These are phyloP conservation scores for Melanotaenia duboulayi DNA, from an alignment of 2,113 vertebrate species.

Conservation along the genomic window DNA sequence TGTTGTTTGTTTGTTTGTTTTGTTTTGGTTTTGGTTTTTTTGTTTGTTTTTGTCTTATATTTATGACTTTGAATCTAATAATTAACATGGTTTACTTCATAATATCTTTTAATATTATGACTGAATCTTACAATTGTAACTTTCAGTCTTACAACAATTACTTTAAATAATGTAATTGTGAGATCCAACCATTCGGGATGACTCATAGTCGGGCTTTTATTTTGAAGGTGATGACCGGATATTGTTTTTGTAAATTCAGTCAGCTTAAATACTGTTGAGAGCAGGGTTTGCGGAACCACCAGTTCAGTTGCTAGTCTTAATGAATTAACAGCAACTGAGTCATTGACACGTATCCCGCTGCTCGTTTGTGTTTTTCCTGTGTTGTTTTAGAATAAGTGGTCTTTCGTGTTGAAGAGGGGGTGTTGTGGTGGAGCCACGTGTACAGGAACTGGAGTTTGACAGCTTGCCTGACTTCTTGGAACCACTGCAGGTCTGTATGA, in stretches of 20 bases:
- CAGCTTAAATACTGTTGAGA: background rate
- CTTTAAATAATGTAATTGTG: too few relatives aligned
- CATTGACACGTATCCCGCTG: too few relatives aligned
- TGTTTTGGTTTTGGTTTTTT: too few relatives aligned
- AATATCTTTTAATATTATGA: too few relatives aligned
- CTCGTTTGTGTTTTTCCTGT: rapidly evolving
- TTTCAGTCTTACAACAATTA: too few relatives aligned
- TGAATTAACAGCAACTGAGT: background rate
- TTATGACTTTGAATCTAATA: too few relatives aligned
- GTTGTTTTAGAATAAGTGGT: background rate
- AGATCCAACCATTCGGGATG: too few relatives aligned
- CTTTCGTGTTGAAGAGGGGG: background rate
- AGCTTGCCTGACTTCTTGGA: slow-evolving; percentile 16
- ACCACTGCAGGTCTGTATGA: slow-evolving; percentile 20
- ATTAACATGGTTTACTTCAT: too few relatives aligned
- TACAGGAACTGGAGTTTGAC: slow-evolving; percentile 68
- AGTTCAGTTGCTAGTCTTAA: background rate
- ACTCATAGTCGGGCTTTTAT: background rate
- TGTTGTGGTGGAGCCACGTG: slow-evolving; percentile 66
- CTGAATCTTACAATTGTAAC: too few relatives aligned
- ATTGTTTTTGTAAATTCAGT: rapidly evolving
- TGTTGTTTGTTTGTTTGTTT: too few relatives aligned
- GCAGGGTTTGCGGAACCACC: background rate
- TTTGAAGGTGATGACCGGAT: slow-evolving; percentile 42
- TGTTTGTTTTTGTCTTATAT: too few relatives aligned